Conservation (phyloP, 2,797 vertebrate genomes). For the Emydoidea blandingii region DNA sequence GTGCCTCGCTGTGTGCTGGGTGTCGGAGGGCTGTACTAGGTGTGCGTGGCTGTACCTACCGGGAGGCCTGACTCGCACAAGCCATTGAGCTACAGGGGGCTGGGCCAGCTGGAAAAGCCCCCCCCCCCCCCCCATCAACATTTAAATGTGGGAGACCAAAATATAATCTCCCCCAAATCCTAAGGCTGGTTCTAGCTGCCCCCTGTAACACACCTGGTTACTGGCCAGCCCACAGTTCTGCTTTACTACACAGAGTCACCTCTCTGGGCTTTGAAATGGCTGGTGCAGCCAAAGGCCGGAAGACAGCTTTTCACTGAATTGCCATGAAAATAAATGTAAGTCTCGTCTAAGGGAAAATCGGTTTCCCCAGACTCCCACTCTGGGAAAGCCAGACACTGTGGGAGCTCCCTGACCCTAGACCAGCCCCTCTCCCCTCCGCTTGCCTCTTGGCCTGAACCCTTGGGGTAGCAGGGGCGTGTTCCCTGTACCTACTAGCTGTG, state of each 20-base stretch:
- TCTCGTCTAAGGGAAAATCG: too few relatives aligned
- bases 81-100: not conserved
- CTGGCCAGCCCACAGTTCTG: not conserved
- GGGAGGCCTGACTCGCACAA: not conserved
- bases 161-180: not conserved
- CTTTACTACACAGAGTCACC: not conserved
- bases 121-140: too few relatives aligned
- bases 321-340: not conserved
- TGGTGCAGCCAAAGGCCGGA: too few relatives aligned
- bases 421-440: not conserved
- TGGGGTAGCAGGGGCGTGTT: not conserved
- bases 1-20: too few relatives aligned
- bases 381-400: not conserved
- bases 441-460: too few relatives aligned
- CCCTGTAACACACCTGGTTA: not conserved
- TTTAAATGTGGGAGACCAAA: not conserved
- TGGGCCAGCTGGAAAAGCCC: not conserved
- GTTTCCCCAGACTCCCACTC: not conserved
- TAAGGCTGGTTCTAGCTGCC: not conserved
- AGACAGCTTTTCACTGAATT: not conserved
- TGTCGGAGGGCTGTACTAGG: not conserved
- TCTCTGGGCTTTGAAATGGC: not conserved
- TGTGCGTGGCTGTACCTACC: not conserved
- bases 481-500: not conserved
- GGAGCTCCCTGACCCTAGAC: not conserved